These are phyloP conservation scores for Eptesicus fuscus DNA, from an alignment of 2,113 vertebrate species.

Conservation along the genomic window DNA sequence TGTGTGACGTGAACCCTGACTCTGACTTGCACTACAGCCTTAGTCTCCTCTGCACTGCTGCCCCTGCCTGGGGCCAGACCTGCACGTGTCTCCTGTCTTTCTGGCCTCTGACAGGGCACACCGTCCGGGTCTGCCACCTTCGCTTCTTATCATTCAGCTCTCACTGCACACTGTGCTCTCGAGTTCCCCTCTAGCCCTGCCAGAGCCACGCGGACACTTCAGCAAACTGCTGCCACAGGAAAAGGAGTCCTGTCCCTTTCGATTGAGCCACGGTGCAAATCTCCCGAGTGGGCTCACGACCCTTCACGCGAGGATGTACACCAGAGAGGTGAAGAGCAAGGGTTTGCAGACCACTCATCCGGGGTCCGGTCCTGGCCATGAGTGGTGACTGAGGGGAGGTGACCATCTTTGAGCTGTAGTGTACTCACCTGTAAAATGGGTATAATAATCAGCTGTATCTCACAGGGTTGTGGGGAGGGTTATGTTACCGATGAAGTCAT, in stretches of 20 bases:
- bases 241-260: not conserved
- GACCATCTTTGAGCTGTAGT: not conserved
- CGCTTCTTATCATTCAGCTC: not conserved
- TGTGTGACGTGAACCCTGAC: not conserved
- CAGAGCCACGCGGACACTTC: not conserved
- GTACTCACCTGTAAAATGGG: not conserved
- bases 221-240: not conserved
- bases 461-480: not conserved
- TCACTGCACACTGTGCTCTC: not conserved
- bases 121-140: accelerated
- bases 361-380: not conserved
- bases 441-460: not conserved
- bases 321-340: not conserved
- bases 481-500: not conserved
- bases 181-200: not conserved
- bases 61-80: not conserved
- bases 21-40: not conserved
- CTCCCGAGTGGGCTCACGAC: not conserved
- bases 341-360: not conserved
- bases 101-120: not conserved
- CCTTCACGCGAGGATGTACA: not conserved
- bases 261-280: not conserved
- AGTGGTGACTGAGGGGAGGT: not conserved
- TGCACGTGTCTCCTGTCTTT: not conserved
- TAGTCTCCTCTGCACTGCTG: accelerated